A percentile compares a stretch with the other conserved stretches of the same genome.
Evolutionary conservation across 2,113 vertebrate species (phyloP).

Genomic region (Patagioenas fasciata): DNA sequence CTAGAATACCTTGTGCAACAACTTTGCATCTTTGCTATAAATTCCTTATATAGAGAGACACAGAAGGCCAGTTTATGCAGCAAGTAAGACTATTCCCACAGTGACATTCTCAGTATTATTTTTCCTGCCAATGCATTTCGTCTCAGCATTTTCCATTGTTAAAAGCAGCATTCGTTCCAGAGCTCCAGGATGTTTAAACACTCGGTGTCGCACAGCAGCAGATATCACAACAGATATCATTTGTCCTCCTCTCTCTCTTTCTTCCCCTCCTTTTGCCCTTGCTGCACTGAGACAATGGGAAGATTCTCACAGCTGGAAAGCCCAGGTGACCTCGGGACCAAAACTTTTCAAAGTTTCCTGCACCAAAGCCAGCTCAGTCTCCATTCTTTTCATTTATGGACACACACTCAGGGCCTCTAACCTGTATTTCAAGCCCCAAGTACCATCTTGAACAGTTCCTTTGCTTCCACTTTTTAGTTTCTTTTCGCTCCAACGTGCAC

Average conservation of each 20-base stretch:
- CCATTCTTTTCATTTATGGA: not conserved
- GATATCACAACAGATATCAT: not conserved
- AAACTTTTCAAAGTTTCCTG: not conserved
- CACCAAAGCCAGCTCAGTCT: not conserved
- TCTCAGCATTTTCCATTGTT: not conserved
- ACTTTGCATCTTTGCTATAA: not conserved
- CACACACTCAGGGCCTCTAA: accelerated
- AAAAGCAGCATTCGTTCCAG: not conserved
- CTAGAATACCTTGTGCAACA: not conserved
- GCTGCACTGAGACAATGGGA: accelerated
- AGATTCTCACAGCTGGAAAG: not conserved
- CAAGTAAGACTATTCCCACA: not conserved
- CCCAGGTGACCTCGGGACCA: not conserved
- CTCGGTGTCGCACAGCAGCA: not conserved
- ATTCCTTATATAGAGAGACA: not conserved
- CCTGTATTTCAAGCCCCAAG: not conserved
- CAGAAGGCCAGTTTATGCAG: not conserved
- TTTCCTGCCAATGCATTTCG: not conserved
- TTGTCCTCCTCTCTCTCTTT: not conserved
- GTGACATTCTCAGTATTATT: not conserved
- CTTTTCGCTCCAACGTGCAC: not conserved
- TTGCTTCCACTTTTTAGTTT: not conserved
- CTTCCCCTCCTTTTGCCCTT: not conserved
- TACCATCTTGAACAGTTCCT: not conserved
- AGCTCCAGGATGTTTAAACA: not conserved